Evolutionary conservation across 2,888 invertebrate species (phyloP), one percentile per base, ranked within the genome.

Genomic region (Byasa hedistus): DNA sequence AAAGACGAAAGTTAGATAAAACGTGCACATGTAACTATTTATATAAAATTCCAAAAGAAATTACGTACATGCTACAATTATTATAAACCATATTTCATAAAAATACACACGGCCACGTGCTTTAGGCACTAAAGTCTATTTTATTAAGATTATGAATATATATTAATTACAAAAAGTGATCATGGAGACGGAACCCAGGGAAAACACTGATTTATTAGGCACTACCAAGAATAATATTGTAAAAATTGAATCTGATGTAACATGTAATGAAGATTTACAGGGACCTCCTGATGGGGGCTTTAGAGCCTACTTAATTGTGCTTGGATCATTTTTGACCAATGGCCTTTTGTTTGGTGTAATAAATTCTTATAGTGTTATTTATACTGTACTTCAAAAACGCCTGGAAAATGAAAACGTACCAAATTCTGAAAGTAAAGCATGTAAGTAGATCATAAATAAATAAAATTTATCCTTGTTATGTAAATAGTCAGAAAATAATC

Each of bases 331-430:
- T 84, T 91, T 97, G 68, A 96, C 96, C 77, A 98, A 98, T 85
- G 98, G 98, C 8, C 94, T 98, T 61, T 92, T 98, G 62, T 98
- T 98, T 85, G 97, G 98, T 58, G 94, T 97, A 57, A 97, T 98
- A 78, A 98, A 98, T 89, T 96, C 96, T 0, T 97, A 96, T 81
- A 96, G 97, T 73, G 94, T 97, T 36, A 93, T 98, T 71, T 96
- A 96, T 81, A 92, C 93, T 10, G 94, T 95, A 71, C 92, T 97
- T 57, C 92, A 93, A 75, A 92, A 93, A 61, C 93, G 94, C 75
- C 89, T 97, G 68, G 82, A 90, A 68, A 86, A 87, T n/a, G 92
- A 93, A 66, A 95, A 95, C 22, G 94, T 95, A 57, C 84, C 92
- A 4, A 95, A 96, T 75, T 94, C 96, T 0, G 94, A 96, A 39